A percentile compares a stretch with the other conserved stretches of the same genome.
phyloP scores from a whole-genome alignment of 2,888 invertebrate species.

The Diarsia brunnea region DNA sequence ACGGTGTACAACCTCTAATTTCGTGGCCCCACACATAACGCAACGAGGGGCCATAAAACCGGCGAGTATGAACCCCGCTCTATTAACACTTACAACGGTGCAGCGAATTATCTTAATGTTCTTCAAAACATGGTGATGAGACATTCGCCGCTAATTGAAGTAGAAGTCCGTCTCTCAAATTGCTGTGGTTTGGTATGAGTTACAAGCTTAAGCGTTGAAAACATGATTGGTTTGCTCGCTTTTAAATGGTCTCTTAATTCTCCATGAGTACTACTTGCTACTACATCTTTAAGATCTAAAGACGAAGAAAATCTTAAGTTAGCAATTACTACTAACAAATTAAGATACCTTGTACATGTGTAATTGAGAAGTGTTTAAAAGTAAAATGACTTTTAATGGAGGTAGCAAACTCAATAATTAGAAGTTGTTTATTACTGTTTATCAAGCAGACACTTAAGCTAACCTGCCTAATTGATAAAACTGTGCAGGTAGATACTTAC shows the following conservation, averaged over 20 bases:
- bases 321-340: background rate
- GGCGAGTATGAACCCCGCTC: conserved; percentile 47
- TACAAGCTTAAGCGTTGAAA: conserved; percentile 8
- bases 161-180: conserved; percentile 72
- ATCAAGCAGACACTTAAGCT: background rate
- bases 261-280: background rate
- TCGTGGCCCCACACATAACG: conserved; percentile 53
- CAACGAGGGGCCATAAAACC: conserved; percentile 61
- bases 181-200: conserved; percentile 51
- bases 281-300: background rate
- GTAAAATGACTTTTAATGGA: too few species aligned
- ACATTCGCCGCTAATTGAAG: conserved; percentile 74
- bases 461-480: background rate
- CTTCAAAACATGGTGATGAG: conserved; percentile 67
- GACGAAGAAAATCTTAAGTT: background rate
- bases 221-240: background rate
- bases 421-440: background rate
- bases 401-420: too few species aligned
- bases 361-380: background rate
- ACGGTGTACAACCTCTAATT: conserved; percentile 46
- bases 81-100: conserved; percentile 65
- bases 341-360: background rate
- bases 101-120: conserved; percentile 67
- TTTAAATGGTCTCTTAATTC: background rate
- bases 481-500: background rate